Conservation (phyloP, 2,797 vertebrate species). For the Tragelaphus oryx region DNA sequence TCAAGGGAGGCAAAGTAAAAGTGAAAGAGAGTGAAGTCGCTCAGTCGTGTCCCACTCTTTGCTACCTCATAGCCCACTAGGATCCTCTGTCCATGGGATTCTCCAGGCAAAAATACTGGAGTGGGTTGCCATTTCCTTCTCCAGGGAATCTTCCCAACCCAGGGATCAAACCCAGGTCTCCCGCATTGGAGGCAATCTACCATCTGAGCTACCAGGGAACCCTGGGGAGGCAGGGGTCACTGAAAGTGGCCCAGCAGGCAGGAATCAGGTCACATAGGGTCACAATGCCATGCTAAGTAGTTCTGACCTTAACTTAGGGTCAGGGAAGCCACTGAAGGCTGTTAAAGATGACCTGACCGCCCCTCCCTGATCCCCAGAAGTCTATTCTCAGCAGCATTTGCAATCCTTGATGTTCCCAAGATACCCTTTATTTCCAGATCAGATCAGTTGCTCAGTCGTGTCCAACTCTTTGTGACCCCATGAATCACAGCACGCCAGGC, state of each 20-base stretch:
- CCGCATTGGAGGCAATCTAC: not conserved
- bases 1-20: not conserved
- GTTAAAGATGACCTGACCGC: not conserved
- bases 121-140: not conserved
- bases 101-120: not conserved
- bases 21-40: not conserved
- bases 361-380: not conserved
- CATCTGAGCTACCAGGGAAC: not conserved
- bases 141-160: not conserved
- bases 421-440: not conserved
- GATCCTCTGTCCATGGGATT: not conserved
- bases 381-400: not conserved
- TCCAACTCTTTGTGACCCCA: too few species aligned
- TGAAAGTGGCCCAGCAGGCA: not conserved
- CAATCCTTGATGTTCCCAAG: not conserved
- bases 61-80: not conserved
- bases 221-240: not conserved
- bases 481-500: too few species aligned
- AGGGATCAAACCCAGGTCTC: not conserved
- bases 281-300: not conserved
- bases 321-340: not conserved
- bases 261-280: not conserved
- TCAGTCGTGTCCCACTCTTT: not conserved
- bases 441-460: too few species aligned
- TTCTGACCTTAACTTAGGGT: not conserved